Evolutionary conservation across 2,113 vertebrate species (phyloP).

Genomic region (Protobothrops flavoviridis): DNA sequence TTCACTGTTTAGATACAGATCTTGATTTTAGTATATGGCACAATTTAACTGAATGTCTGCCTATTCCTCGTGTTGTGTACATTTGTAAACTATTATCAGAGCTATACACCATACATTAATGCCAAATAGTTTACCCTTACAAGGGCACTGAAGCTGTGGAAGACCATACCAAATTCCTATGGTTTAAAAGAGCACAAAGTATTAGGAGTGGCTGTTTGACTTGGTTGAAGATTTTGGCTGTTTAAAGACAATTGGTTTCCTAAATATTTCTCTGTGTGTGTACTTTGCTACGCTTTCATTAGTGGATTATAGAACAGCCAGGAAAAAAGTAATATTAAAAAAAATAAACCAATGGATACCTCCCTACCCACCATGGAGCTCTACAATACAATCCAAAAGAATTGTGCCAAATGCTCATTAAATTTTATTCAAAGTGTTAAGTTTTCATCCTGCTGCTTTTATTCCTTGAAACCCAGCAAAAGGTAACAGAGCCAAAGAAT

Average conservation of each 20-base stretch:
- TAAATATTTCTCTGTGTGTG: background rate
- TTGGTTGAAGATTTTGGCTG: background rate
- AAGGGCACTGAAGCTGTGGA: background rate
- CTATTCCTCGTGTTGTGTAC: background rate
- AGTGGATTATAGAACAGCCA: background rate
- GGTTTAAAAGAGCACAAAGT: background rate
- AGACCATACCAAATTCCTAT: background rate
- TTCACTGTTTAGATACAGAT: background rate
- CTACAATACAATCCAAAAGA: background rate
- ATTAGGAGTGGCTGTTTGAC: background rate
- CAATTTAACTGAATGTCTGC: background rate
- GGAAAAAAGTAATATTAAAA: background rate
- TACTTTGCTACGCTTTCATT: background rate
- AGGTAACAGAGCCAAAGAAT: background rate
- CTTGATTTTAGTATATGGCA: background rate
- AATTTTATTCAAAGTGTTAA: background rate
- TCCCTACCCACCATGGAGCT: background rate
- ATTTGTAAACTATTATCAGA: background rate
- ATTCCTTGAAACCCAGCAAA: conserved; percentile 23
- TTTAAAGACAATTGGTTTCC: background rate
- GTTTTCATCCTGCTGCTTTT: conserved; percentile 10
- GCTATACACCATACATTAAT: background rate
- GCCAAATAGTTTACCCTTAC: background rate
- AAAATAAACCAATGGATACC: background rate
- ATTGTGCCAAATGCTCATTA: conserved; percentile 19